Evolutionary conservation across 1,140 invertebrate species (phyloP).

Genomic region (Ceratosolen fusciceps): DNA sequence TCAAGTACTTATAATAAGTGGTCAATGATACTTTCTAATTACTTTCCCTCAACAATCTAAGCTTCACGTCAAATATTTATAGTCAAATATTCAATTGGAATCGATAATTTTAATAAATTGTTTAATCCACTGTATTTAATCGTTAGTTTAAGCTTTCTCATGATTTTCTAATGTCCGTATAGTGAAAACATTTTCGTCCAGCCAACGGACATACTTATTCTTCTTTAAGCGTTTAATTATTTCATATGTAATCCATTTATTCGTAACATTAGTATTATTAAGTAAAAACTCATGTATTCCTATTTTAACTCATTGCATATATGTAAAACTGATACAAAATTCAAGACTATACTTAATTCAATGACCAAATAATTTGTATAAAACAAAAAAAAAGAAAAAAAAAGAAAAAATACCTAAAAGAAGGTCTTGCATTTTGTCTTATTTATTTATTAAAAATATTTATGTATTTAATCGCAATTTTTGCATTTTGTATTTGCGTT

Average conservation of each 20-base stretch:
- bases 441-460: conserved; percentile 18
- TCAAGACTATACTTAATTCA: background rate
- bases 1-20: conserved; percentile 25
- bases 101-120: conserved; percentile 8
- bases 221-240: conserved; percentile 1
- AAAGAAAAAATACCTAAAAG: too few species aligned
- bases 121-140: background rate
- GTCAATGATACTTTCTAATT: conserved; percentile 17
- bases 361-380: background rate
- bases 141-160: background rate
- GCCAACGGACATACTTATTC: conserved; percentile 4
- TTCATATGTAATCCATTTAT: conserved; percentile 12
- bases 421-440: conserved; percentile 24
- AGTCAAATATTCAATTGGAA: background rate
- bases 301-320: conserved; percentile 17
- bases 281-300: conserved; percentile 24
- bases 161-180: background rate
- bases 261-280: conserved; percentile 16
- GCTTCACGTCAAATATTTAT: conserved; percentile 27
- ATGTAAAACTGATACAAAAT: conserved; percentile 12
- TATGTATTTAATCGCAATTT: conserved; percentile 22
- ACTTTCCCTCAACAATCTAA: too few species aligned
- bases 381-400: too few species aligned
- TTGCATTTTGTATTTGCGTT: conserved; percentile 28
- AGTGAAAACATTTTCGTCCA: conserved; percentile 24